A percentile compares a stretch with the other conserved stretches of the same genome.
These are phyloP conservation scores for Microcebus jonahi DNA, from an alignment of 2,113 vertebrate genomes.

Conservation along the genomic window DNA sequence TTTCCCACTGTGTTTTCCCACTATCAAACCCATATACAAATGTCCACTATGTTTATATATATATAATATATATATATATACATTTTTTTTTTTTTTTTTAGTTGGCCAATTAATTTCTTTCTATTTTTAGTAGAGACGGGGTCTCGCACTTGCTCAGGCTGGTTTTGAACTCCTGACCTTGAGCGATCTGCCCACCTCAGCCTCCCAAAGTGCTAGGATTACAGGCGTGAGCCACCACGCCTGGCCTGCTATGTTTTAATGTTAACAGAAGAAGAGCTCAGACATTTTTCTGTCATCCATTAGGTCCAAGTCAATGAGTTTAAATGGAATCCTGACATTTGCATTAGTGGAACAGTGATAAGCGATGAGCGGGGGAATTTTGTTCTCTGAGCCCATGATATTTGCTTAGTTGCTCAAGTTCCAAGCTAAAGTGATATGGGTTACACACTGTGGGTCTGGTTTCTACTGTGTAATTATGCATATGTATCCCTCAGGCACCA, in stretches of 20 bases:
- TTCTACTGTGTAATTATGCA: background rate
- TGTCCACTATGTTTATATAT: background rate
- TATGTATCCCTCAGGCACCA: background rate
- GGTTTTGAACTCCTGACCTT: too few relatives aligned
- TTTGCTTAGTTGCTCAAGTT: background rate
- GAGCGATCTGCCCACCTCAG: too few relatives aligned
- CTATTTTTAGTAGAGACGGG: too few relatives aligned
- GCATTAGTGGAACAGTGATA: background rate
- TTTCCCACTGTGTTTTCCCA: background rate
- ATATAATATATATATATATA: too few relatives aligned
- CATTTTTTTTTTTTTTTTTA: too few relatives aligned
- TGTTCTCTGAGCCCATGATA: background rate
- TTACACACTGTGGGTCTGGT: background rate
- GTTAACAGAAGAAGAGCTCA: background rate
- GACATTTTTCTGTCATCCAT: background rate
- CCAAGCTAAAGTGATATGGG: background rate
- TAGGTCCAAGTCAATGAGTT: background rate
- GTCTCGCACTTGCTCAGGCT: too few relatives aligned
- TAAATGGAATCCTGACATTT: conserved; percentile 30
- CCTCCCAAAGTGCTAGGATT: too few relatives aligned
- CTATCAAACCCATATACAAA: background rate
- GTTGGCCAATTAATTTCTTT: too few relatives aligned
- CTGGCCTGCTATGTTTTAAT: background rate
- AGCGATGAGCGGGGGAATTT: background rate
- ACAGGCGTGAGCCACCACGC: too few relatives aligned